Percentiles rank a stretch among this genome's conserved stretches.
Evolutionary conservation across 2,888 invertebrate species (phyloP).

Genomic region (Epinotia nisella): DNA sequence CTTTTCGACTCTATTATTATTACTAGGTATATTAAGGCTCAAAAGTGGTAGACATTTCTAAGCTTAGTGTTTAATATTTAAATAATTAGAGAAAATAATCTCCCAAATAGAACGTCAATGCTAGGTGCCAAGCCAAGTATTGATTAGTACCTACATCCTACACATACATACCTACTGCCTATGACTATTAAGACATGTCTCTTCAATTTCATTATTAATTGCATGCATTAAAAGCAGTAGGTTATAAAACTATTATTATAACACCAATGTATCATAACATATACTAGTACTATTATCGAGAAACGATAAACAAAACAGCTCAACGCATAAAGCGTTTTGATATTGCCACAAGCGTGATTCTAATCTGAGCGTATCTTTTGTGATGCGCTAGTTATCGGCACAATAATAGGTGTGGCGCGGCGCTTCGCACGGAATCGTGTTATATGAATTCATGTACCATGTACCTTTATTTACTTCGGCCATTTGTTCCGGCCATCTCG

Average conservation of each 20-base stretch:
- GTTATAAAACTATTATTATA: neutral
- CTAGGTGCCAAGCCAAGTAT: neutral
- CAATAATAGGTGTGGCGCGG: slow-evolving; percentile 35
- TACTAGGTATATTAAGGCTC: too few relatives aligned
- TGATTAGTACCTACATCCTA: too few relatives aligned
- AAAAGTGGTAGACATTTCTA: too few relatives aligned
- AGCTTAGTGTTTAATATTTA: neutral
- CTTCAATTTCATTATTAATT: neutral
- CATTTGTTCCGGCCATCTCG: slow-evolving; percentile 69
- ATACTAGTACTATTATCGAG: neutral
- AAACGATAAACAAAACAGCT: slow-evolving; percentile 9
- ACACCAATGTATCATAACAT: slow-evolving; percentile 8
- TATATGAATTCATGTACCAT: slow-evolving; percentile 53
- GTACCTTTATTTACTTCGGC: slow-evolving; percentile 71
- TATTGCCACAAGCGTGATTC: slow-evolving; percentile 8
- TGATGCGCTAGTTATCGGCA: slow-evolving; percentile 28
- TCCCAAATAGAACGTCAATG: neutral
- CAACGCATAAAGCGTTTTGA: neutral
- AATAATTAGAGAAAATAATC: neutral
- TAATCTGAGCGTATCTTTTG: slow-evolving; percentile 33
- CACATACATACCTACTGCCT: neutral
- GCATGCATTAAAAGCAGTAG: neutral
- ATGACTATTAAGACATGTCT: neutral
- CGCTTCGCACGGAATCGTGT: neutral
- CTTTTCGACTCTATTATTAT: too few relatives aligned